Conservation (phyloP, 2,888 invertebrate genomes). For the Anarsia innoxiella region DNA sequence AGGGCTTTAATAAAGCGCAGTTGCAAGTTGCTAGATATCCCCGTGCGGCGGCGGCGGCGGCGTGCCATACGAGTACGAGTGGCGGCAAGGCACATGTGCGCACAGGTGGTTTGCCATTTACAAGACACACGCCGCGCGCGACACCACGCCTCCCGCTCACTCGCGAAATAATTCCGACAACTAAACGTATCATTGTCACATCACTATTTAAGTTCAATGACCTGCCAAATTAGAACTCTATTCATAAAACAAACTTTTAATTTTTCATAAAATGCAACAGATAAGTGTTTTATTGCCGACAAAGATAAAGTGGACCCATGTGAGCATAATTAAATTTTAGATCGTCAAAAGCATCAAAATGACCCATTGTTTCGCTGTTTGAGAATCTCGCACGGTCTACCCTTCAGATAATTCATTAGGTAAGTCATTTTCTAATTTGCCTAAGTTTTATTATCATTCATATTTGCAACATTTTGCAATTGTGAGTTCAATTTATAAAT, state of each 20-base stretch:
- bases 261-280: slow-evolving; percentile 2
- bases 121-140: slow-evolving; percentile 47
- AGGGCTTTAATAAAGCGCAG: background rate
- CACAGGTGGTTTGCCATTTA: slow-evolving; percentile 43
- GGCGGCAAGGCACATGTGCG: slow-evolving; percentile 13
- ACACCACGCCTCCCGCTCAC: slow-evolving; percentile 40
- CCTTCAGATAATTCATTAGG: slow-evolving; percentile 33
- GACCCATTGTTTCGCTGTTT: slow-evolving; percentile 38
- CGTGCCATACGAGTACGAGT: slow-evolving; percentile 22
- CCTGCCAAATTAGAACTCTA: slow-evolving; percentile 1
- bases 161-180: slow-evolving; percentile 9
- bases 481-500: no score
- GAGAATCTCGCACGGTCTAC: slow-evolving; percentile 38
- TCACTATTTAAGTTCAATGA: slow-evolving; percentile 3
- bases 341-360: slow-evolving; percentile 31
- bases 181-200: background rate
- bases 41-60: no score
- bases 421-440: slow-evolving; percentile 31
- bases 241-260: background rate
- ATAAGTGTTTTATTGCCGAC: slow-evolving; percentile 5
- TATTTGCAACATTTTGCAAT: slow-evolving; percentile 1
- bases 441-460: no score
- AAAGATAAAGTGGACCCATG: slow-evolving; percentile 11
- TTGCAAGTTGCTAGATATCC: slow-evolving; percentile 8
- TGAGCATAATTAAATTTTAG: slow-evolving; percentile 23